Conservation (phyloP, 2,888 invertebrate species). For the Nomada fucata region DNA sequence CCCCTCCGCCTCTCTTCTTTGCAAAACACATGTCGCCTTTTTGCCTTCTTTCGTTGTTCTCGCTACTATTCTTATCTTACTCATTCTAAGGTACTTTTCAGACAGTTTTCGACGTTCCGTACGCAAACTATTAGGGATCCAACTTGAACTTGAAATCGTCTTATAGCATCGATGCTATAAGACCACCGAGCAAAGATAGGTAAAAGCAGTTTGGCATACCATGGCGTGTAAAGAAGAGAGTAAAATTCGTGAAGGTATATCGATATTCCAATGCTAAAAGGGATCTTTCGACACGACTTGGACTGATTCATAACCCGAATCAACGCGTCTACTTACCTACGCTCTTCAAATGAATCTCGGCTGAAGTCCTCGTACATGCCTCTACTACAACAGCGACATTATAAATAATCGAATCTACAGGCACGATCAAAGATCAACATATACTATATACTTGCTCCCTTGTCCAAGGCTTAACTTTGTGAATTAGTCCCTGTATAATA, state of each 20-base stretch:
- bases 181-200: not conserved
- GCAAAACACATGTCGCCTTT: not conserved
- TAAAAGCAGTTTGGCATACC: slow-evolving; percentile 27
- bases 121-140: not conserved
- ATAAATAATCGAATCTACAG: slow-evolving; percentile 80
- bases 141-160: not conserved
- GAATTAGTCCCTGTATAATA: slow-evolving; percentile 77
- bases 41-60: not conserved
- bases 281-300: slow-evolving; percentile 59
- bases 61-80: not conserved
- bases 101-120: not conserved
- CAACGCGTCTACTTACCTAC: slow-evolving; percentile 87
- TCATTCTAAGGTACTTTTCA: no score
- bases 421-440: slow-evolving; percentile 67
- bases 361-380: slow-evolving; percentile 95
- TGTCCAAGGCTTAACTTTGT: slow-evolving; percentile 82
- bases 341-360: slow-evolving; percentile 94
- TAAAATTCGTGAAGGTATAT: slow-evolving; percentile 22
- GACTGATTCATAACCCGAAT: slow-evolving; percentile 71
- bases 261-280: slow-evolving; percentile 50
- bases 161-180: no score
- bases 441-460: slow-evolving; percentile 76
- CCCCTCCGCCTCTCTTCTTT: not conserved
- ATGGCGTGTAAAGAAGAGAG: slow-evolving; percentile 64
- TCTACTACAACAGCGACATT: slow-evolving; percentile 84